phyloP scores from a whole-genome alignment of 2,113 vertebrate genomes.

The Pteropus alecto region DNA sequence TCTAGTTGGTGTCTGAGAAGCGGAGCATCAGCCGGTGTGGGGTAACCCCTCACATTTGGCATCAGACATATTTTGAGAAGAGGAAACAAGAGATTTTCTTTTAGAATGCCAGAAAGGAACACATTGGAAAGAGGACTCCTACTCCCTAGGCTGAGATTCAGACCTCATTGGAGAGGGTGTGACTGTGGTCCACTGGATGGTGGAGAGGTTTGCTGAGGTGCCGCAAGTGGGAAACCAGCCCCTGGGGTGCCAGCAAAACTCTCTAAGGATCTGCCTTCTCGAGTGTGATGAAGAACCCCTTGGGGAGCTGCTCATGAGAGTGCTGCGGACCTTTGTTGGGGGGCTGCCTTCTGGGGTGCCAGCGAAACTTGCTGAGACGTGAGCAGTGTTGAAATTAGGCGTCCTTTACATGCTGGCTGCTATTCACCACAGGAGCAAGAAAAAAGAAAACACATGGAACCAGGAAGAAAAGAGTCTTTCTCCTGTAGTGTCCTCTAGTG shows the following conservation, averaged over 20 bases:
- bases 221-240: neutral
- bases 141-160: neutral
- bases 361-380: neutral
- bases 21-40: neutral
- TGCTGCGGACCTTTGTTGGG: neutral
- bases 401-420: neutral
- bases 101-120: neutral
- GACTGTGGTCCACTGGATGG: too few species aligned
- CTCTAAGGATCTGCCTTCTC: neutral
- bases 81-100: neutral
- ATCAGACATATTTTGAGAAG: neutral
- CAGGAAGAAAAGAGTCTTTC: neutral
- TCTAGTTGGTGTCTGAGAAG: neutral
- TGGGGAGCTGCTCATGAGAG: neutral
- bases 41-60: neutral
- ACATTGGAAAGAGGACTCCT: neutral
- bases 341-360: too few species aligned
- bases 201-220: neutral
- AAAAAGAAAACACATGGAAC: fast-evolving
- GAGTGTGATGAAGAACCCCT: neutral
- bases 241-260: neutral
- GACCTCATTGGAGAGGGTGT: neutral
- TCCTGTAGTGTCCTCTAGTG: neutral
- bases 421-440: neutral
- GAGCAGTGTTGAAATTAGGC: too few species aligned